These are phyloP conservation scores for Empidonax traillii DNA, from an alignment of 2,113 vertebrate species.

Conservation along the genomic window DNA sequence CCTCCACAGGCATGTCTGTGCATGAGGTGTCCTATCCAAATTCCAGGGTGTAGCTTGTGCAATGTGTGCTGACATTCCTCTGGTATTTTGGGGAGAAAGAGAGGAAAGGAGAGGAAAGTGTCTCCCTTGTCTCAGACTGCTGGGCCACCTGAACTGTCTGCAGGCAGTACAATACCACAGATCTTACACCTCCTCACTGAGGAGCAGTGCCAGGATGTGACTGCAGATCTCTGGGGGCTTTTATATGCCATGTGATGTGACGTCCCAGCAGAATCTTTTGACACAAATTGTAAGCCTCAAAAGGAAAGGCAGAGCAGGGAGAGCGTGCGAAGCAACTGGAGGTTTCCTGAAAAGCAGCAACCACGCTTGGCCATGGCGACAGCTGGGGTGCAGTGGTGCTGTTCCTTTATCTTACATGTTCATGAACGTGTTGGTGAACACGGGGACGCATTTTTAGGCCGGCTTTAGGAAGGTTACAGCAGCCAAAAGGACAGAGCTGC, in stretches of 20 bases:
- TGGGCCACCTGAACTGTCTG: neutral
- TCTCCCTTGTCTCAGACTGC: neutral
- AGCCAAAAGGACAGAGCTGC: neutral
- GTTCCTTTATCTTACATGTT: neutral
- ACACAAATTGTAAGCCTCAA: neutral
- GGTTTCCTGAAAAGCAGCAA: neutral
- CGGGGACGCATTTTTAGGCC: neutral
- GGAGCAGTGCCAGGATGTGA: neutral
- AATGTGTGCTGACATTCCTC: neutral
- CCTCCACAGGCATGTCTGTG: neutral
- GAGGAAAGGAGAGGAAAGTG: neutral
- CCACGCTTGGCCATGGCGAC: neutral
- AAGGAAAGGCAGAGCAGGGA: neutral
- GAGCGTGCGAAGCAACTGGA: neutral
- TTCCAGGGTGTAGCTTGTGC: neutral
- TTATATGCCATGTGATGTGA: fast-evolving
- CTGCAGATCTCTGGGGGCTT: neutral
- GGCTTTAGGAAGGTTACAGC: neutral
- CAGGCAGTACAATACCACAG: neutral
- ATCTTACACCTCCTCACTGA: neutral
- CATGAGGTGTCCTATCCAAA: neutral
- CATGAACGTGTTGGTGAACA: neutral
- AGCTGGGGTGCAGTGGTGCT: neutral
- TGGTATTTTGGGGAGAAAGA: neutral
- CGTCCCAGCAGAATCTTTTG: neutral